Evolutionary conservation across 2,113 vertebrate genomes (phyloP).

Genomic region (Dryoscopus gambensis): DNA sequence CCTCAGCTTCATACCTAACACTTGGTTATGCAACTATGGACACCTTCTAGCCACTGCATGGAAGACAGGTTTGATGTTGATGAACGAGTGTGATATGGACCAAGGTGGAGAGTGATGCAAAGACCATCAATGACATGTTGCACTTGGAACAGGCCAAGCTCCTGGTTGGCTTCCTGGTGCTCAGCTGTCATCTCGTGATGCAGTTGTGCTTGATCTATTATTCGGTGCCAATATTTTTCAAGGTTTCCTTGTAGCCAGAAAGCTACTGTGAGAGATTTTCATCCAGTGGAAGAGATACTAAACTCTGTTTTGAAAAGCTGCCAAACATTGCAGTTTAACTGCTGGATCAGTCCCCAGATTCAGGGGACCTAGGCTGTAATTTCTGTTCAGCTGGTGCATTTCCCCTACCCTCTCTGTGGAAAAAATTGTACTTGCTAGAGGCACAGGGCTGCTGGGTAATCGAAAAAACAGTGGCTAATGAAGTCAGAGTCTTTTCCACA

Average conservation of each 20-base stretch:
- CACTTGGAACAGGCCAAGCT: neutral
- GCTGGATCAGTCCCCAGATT: neutral
- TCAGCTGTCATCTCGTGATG: fast-evolving
- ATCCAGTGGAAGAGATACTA: neutral
- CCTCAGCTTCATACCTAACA: neutral
- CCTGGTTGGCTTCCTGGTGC: neutral
- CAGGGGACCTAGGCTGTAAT: neutral
- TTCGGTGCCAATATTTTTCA: neutral
- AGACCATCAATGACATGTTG: neutral
- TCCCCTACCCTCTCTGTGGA: neutral
- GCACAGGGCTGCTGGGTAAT: neutral
- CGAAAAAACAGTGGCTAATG: neutral
- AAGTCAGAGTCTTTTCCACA: neutral
- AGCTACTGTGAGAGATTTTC: neutral
- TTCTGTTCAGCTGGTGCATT: neutral
- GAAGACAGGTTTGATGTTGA: neutral
- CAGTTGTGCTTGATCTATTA: neutral
- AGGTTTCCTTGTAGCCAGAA: neutral
- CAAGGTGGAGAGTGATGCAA: neutral
- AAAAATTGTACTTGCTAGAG: neutral
- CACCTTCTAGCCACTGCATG: neutral
- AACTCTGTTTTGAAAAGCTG: neutral
- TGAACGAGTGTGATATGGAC: neutral
- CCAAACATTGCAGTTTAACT: neutral
- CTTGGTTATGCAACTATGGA: neutral